These are phyloP conservation scores for Nomada goodeniana DNA, from an alignment of 2,888 invertebrate species.

Conservation along the genomic window DNA sequence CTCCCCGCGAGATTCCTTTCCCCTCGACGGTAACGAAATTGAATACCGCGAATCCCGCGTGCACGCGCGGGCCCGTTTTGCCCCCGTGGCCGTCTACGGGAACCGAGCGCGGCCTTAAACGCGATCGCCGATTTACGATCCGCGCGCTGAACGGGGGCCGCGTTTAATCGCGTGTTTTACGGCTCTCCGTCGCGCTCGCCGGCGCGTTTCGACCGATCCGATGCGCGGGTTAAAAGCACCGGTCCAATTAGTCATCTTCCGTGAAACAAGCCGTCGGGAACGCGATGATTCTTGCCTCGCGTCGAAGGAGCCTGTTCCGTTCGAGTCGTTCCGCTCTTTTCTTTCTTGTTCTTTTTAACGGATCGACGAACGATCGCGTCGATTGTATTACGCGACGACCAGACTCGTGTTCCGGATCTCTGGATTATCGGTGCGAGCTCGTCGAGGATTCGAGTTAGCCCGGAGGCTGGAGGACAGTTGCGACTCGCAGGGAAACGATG, in stretches of 20 bases:
- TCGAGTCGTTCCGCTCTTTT: background rate
- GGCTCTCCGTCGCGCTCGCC: background rate
- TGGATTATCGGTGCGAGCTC: too few species aligned
- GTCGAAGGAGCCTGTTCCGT: background rate
- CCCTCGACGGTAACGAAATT: too few species aligned
- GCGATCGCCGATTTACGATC: conserved; percentile 40
- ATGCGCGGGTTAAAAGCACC: conserved; percentile 16
- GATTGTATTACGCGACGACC: too few species aligned
- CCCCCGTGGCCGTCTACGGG: background rate
- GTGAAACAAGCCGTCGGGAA: conserved; percentile 16
- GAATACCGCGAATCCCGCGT: too few species aligned
- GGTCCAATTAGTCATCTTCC: conserved; percentile 25
- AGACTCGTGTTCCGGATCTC: too few species aligned
- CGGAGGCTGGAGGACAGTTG: too few species aligned
- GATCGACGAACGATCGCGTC: too few species aligned
- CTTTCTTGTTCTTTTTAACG: background rate
- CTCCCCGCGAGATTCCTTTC: too few species aligned
- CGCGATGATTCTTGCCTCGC: conserved; percentile 4
- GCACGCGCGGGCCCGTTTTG: background rate
- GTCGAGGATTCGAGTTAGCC: too few species aligned
- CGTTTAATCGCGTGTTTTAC: conserved; percentile 40
- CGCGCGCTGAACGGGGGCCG: conserved; percentile 9
- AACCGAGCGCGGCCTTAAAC: background rate
- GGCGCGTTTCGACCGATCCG: background rate
- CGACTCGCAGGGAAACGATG: too few species aligned